Conservation (phyloP, 2,888 invertebrate genomes). For the Rutpela maculata region DNA sequence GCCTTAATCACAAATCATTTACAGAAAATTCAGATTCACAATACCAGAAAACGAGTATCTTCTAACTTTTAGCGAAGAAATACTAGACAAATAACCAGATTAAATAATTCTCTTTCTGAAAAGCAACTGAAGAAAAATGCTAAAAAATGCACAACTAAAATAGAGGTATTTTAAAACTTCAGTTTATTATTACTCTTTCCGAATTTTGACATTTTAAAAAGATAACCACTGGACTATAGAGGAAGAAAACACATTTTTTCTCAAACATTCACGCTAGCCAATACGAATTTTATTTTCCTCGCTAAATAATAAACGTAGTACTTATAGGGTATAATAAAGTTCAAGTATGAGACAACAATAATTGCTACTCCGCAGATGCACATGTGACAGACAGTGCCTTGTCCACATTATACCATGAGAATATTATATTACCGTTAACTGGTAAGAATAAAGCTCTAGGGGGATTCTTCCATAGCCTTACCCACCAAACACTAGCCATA, state of each 20-base stretch:
- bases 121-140: too few relatives aligned
- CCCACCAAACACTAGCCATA: conserved; percentile 10
- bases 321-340: background rate
- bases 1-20: too few relatives aligned
- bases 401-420: conserved; percentile 12
- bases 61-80: too few relatives aligned
- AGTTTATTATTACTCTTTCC: background rate
- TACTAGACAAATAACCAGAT: too few relatives aligned
- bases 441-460: conserved; percentile 19
- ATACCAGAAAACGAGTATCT: too few relatives aligned
- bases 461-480: conserved; percentile 17
- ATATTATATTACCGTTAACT: conserved; percentile 22
- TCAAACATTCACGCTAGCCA: background rate
- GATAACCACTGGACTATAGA: background rate
- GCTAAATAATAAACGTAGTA: background rate
- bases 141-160: too few relatives aligned
- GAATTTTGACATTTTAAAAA: background rate
- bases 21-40: too few relatives aligned
- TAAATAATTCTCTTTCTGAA: too few relatives aligned
- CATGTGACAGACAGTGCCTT: background rate
- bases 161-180: too few relatives aligned
- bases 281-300: background rate
- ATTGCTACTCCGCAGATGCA: conserved; percentile 15
- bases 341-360: conserved; percentile 8
- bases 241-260: background rate